Base-by-base conservation (phyloP, 1,140 invertebrate species). In the Papilio helenus region DNA sequence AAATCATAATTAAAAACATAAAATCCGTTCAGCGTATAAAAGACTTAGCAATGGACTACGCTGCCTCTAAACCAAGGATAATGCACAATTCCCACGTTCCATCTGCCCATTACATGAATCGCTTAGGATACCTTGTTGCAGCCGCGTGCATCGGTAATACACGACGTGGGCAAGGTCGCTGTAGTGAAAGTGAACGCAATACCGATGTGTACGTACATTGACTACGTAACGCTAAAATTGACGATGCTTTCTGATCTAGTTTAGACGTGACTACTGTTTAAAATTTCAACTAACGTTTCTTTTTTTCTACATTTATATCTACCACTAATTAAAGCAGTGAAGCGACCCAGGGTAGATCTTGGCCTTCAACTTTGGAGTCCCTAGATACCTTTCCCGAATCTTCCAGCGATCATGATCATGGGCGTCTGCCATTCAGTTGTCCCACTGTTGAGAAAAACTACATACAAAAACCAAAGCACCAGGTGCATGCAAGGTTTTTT, bases 101-200 rank as follows among this genome's bases (percentile, higher is more conserved):
- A 74, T 49, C 72, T 74, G 72, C 42, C 23, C 72, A 74, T 5
- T 74, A 74, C 10, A 74, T 74, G 72, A 74, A 26, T 12, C 42
- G 20, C 10, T 14, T 23, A 23, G 72, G 42, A 76, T 76, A 80
- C 55, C 14, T 72, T 26, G 29, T 26, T 42, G 72, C 78, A 58
- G 72, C 42, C 20, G 20, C 72, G 46, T 74, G 72, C 71, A 42
- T 72, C 18, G 29, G 4, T 26, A 34, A 8, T 79, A 83, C 73
- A 72, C 80, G 72, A 82, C 76, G 65, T 76, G 46, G 65, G 61
- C 76, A 84, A 83, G 83, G 84, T 85, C 83, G 44, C 73, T 68
- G 77, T 26, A 76, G 81, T 81, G 83, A 85, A 85, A 85, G 86
- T 86, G 71, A 82, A 81, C 72, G 77, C 72, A 61, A 72, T 65